A percentile compares a stretch with the other conserved stretches of the same genome.
These are phyloP conservation scores for Peribatodes rhomboidaria DNA, from an alignment of 2,888 invertebrate species.

Conservation along the genomic window DNA sequence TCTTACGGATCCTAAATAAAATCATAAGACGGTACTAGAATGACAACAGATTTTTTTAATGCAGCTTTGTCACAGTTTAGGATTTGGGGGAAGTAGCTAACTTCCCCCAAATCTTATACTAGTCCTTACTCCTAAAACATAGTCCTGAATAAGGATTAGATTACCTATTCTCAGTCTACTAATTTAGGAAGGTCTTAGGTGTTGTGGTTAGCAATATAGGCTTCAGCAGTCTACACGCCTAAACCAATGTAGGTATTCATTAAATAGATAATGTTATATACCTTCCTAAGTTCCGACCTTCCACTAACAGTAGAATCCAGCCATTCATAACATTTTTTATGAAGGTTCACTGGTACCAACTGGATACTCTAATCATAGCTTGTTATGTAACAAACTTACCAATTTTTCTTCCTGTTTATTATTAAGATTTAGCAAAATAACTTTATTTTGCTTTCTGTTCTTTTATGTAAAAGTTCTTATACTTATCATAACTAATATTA, in stretches of 20 bases:
- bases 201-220: not conserved
- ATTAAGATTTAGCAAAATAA: not conserved
- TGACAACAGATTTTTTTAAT: too few species aligned
- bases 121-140: too few species aligned
- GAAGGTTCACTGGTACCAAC: not conserved
- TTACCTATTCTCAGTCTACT: not conserved
- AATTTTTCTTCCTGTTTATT: constrained; percentile 11
- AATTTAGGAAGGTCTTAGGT: not conserved
- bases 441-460: not conserved
- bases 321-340: constrained; percentile 1
- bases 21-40: too few species aligned
- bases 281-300: constrained; percentile 5
- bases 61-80: too few species aligned
- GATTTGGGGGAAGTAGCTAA: too few species aligned
- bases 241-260: constrained; percentile 13
- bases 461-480: not conserved
- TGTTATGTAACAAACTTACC: constrained; percentile 8
- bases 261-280: constrained; percentile 28
- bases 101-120: too few species aligned
- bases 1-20: too few species aligned
- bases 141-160: not conserved
- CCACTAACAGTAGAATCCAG: not conserved
- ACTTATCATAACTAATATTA: not conserved
- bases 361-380: not conserved
- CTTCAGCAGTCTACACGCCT: not conserved